Percentiles rank a stretch among this genome's conserved stretches.
These are phyloP conservation scores for Acheta domesticus DNA, from an alignment of 2,888 invertebrate species.

Conservation along the genomic window DNA sequence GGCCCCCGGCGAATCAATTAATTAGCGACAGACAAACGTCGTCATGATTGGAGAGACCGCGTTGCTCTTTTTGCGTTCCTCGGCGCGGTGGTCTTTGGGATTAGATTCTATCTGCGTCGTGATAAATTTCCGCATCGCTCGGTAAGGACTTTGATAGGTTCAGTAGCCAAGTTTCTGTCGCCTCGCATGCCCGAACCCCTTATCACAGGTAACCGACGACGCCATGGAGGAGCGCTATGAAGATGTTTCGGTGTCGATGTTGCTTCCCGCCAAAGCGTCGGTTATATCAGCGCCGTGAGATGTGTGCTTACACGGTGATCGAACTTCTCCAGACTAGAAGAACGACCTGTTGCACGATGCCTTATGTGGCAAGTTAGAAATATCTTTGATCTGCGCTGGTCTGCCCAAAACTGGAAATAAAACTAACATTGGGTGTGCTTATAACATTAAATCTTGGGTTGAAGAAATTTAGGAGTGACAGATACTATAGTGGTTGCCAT, in stretches of 20 bases:
- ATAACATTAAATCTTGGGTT: no score
- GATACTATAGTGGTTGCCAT: no score
- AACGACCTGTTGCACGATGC: no score
- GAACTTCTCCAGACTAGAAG: no score
- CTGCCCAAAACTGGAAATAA: no score
- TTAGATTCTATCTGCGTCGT: neutral
- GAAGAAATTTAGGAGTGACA: no score
- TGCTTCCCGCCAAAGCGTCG: no score
- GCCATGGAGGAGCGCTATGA: neutral
- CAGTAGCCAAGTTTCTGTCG: neutral
- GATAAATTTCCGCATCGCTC: neutral
- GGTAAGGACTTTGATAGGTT: neutral
- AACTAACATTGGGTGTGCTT: no score
- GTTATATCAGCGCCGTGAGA: no score
- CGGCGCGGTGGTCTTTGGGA: slow-evolving; percentile 18
- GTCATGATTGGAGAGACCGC: neutral
- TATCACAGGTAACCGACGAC: neutral
- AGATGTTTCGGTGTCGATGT: neutral
- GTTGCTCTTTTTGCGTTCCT: neutral
- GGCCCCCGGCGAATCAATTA: neutral
- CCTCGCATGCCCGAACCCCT: neutral
- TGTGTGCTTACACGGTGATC: no score
- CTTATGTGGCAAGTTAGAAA: no score
- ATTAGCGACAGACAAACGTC: slow-evolving; percentile 18
- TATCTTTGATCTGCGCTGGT: no score